phyloP scores from a whole-genome alignment of 2,888 invertebrate species.

The Achlya flavicornis region DNA sequence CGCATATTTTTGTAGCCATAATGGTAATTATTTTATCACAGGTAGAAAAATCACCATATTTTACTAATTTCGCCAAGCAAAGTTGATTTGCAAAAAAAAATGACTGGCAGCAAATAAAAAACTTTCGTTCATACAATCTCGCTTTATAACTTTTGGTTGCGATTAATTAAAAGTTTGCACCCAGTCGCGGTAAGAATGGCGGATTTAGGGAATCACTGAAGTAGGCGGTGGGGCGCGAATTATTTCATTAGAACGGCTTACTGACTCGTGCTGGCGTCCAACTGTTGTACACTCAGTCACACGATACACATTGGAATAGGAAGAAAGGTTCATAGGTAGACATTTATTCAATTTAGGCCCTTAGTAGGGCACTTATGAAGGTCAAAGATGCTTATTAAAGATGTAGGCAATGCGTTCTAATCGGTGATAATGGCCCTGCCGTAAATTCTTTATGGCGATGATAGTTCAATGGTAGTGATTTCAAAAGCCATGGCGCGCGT shows the following conservation, averaged over 20 bases:
- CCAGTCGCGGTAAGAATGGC: conserved; percentile 9
- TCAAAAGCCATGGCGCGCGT: no score
- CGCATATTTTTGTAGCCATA: neutral
- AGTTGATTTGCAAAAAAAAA: neutral
- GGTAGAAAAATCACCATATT: no score
- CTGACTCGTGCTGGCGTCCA: neutral
- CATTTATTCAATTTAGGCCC: no score
- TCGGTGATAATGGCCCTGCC: no score
- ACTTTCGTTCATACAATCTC: neutral
- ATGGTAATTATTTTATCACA: neutral
- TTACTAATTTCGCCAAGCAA: no score
- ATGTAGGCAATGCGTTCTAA: no score
- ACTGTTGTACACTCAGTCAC: neutral
- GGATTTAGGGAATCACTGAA: neutral
- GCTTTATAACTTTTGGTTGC: neutral
- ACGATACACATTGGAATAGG: no score
- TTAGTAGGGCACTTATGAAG: no score
- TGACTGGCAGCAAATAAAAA: neutral
- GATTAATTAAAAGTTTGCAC: conserved; percentile 28
- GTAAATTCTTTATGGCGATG: no score
- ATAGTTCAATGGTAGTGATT: no score
- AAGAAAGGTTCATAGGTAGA: no score
- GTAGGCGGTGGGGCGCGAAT: neutral
- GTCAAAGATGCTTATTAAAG: no score
- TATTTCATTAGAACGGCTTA: conserved; percentile 6